These are phyloP conservation scores for Rana temporaria DNA, from an alignment of 2,113 vertebrate species.

Conservation along the genomic window DNA sequence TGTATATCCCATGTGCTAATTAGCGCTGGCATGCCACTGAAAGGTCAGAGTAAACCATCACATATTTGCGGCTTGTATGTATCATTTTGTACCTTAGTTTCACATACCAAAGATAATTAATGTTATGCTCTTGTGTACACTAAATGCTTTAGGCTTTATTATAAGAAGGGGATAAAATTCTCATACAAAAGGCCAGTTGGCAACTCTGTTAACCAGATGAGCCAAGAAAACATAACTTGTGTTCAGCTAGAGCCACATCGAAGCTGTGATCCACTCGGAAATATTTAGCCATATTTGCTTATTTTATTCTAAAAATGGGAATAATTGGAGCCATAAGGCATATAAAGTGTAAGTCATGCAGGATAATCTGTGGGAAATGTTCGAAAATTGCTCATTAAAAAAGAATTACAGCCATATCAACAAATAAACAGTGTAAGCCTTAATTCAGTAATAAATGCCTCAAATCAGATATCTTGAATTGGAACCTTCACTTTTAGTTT, in stretches of 20 bases:
- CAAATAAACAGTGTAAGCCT: neutral
- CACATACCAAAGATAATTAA: slow-evolving; percentile 42
- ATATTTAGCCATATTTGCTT: slow-evolving; percentile 37
- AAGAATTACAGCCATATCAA: slow-evolving; percentile 13
- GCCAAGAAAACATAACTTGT: slow-evolving; percentile 40
- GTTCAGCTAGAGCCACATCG: neutral
- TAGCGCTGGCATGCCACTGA: neutral
- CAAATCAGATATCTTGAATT: slow-evolving; percentile 2
- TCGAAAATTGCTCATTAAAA: slow-evolving; percentile 28
- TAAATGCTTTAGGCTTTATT: slow-evolving; percentile 40
- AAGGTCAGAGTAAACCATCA: slow-evolving; percentile 10
- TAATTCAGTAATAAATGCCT: slow-evolving; percentile 1
- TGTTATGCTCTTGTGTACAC: slow-evolving; percentile 32
- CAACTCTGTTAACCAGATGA: neutral
- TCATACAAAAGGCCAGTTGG: slow-evolving; percentile 40
- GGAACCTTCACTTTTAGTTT: neutral
- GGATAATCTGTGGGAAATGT: slow-evolving; percentile 14
- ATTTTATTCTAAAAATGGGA: slow-evolving; percentile 16
- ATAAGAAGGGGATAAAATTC: slow-evolving; percentile 40
- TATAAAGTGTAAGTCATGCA: slow-evolving; percentile 1
- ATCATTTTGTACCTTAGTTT: slow-evolving; percentile 18
- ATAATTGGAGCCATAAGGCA: slow-evolving; percentile 33
- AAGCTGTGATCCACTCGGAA: slow-evolving; percentile 33
- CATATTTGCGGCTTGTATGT: slow-evolving; percentile 14
- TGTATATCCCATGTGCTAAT: neutral